Evolutionary conservation across 2,797 vertebrate genomes (phyloP).

Genomic region (Myiotriccus ornatus): DNA sequence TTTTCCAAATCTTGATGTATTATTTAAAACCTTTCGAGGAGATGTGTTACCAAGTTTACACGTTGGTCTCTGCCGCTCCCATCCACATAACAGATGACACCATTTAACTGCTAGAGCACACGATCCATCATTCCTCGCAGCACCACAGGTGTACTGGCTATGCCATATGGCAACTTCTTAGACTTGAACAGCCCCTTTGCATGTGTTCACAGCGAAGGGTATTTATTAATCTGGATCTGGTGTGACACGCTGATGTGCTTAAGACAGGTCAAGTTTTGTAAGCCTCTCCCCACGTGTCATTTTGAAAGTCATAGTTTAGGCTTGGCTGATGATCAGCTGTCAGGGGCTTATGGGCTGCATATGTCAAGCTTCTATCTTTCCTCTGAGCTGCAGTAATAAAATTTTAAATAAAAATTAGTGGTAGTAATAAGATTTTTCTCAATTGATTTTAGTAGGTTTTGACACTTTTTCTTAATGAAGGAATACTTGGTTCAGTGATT

Average conservation of each 20-base stretch:
- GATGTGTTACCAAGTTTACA: neutral
- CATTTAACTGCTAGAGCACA: conserved; percentile 23
- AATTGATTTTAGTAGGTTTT: neutral
- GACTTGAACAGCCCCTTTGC: neutral
- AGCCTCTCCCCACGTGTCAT: neutral
- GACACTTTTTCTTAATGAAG: neutral
- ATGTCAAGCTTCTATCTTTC: neutral
- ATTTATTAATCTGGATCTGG: conserved; percentile 19
- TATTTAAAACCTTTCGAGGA: neutral
- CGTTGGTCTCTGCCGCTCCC: neutral
- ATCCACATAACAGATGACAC: conserved; percentile 47
- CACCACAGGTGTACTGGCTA: conserved; percentile 31
- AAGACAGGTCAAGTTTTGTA: conserved; percentile 1
- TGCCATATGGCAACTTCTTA: conserved; percentile 38
- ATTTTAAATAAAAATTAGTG: neutral
- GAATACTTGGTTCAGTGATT: neutral
- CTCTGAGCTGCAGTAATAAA: neutral
- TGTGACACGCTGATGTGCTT: conserved; percentile 5
- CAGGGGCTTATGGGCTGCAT: neutral
- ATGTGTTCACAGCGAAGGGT: neutral
- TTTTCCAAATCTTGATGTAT: neutral
- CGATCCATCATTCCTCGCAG: conserved; percentile 48
- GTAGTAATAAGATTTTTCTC: neutral
- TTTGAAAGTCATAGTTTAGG: conserved; percentile 3
- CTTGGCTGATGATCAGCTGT: neutral